These are phyloP conservation scores for Macrobrachium rosenbergii DNA, from an alignment of 1,140 invertebrate genomes.

Conservation along the genomic window DNA sequence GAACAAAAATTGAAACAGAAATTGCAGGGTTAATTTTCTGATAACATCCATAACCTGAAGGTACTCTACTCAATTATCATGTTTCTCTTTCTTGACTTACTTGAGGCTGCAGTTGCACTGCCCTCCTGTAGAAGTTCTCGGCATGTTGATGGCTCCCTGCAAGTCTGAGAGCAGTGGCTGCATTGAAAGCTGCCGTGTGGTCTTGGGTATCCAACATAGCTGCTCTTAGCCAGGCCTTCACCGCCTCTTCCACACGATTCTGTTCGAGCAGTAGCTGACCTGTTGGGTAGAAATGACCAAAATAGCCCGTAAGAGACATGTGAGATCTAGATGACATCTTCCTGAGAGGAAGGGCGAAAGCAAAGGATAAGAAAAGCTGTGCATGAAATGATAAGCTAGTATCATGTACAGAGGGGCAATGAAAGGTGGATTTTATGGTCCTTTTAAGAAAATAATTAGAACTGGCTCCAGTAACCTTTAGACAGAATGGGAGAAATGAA, in stretches of 20 bases:
- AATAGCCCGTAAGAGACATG: too few species aligned
- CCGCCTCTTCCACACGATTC: conserved; percentile 83
- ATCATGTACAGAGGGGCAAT: too few species aligned
- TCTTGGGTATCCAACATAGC: conserved; percentile 82
- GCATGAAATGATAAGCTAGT: too few species aligned
- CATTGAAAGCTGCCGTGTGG: conserved; percentile 86
- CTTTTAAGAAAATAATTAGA: too few species aligned
- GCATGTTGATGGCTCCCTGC: conserved; percentile 83
- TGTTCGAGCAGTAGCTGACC: conserved; percentile 88
- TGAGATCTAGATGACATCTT: too few species aligned
- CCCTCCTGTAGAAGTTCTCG: conserved; percentile 83
- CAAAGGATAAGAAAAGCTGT: background rate
- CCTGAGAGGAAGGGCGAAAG: background rate
- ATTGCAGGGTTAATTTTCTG: too few species aligned
- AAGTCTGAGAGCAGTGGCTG: conserved; percentile 87
- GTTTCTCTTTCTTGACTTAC: conserved; percentile 71
- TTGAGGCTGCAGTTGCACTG: conserved; percentile 78
- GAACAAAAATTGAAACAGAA: too few species aligned
- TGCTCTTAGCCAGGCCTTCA: conserved; percentile 82
- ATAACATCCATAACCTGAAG: too few species aligned
- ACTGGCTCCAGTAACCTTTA: too few species aligned
- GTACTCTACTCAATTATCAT: too few species aligned
- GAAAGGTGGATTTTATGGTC: too few species aligned
- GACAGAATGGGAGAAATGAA: too few species aligned
- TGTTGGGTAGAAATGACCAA: conserved; percentile 69